Evolutionary conservation across 1,140 invertebrate genomes (phyloP).

Genomic region (Cylas formicarius): DNA sequence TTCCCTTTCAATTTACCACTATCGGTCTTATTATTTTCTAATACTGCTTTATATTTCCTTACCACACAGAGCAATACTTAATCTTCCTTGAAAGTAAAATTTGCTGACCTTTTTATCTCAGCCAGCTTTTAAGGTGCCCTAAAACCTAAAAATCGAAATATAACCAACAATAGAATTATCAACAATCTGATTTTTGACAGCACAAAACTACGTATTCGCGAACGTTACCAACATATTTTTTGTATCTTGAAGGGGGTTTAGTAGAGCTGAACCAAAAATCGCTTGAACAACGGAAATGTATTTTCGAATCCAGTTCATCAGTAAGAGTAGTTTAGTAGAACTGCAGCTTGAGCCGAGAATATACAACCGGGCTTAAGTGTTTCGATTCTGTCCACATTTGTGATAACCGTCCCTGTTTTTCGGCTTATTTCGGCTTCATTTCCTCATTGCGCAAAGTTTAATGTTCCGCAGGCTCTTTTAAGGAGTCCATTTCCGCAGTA

Average conservation of each 20-base stretch:
- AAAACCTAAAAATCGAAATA: not conserved
- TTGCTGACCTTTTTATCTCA: not conserved
- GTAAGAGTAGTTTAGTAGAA: too few species aligned
- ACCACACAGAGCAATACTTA: not conserved
- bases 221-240: not conserved
- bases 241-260: not conserved
- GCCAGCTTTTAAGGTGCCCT: not conserved
- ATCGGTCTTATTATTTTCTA: slow-evolving; percentile 4
- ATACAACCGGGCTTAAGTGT: too few species aligned
- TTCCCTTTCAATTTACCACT: slow-evolving; percentile 2
- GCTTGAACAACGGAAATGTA: too few species aligned
- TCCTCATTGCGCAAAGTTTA: too few species aligned
- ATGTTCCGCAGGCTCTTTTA: too few species aligned
- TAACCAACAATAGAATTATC: not conserved
- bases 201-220: not conserved
- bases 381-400: too few species aligned
- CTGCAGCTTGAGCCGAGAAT: too few species aligned
- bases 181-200: slow-evolving; percentile 2
- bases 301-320: too few species aligned
- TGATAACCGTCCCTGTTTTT: too few species aligned
- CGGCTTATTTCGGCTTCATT: too few species aligned
- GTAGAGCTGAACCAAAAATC: too few species aligned
- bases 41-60: slow-evolving; percentile 3
- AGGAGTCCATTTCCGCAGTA: too few species aligned
- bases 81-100: slow-evolving; percentile 1